Conservation (phyloP, 2,113 vertebrate species). For the Pseudois nayaur region DNA sequence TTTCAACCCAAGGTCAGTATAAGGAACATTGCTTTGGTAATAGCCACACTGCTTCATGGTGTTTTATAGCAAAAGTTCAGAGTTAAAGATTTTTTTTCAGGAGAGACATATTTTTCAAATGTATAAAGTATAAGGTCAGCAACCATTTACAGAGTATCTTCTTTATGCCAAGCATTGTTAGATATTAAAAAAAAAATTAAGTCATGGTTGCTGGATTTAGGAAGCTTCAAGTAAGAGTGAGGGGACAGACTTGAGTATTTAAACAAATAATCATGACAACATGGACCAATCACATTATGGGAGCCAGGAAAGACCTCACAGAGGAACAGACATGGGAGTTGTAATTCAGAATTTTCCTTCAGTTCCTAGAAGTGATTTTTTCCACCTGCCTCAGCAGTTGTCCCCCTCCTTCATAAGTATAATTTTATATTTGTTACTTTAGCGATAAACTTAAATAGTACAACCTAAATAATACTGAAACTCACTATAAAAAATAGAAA, state of each 20-base stretch:
- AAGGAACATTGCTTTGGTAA: background rate
- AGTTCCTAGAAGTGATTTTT: background rate
- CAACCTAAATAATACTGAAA: background rate
- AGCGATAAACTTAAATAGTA: background rate
- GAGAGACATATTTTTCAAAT: background rate
- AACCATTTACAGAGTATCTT: background rate
- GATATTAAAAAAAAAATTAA: background rate
- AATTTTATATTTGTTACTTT: background rate
- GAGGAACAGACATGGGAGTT: background rate
- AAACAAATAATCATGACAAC: background rate
- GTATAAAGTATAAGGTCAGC: background rate
- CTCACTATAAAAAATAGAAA: background rate
- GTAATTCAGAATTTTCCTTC: background rate
- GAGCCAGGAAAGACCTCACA: background rate
- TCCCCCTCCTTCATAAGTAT: background rate
- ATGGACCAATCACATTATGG: background rate
- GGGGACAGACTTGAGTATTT: background rate
- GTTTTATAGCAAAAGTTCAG: background rate
- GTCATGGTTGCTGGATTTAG: background rate
- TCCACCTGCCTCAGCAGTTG: background rate
- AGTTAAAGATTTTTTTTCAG: background rate
- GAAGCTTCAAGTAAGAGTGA: background rate
- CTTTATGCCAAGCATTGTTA: background rate
- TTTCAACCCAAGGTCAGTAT: background rate
- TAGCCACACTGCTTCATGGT: background rate